Evolutionary conservation across 2,113 vertebrate species (phyloP).

Genomic region (Ariopsis seemanni): DNA sequence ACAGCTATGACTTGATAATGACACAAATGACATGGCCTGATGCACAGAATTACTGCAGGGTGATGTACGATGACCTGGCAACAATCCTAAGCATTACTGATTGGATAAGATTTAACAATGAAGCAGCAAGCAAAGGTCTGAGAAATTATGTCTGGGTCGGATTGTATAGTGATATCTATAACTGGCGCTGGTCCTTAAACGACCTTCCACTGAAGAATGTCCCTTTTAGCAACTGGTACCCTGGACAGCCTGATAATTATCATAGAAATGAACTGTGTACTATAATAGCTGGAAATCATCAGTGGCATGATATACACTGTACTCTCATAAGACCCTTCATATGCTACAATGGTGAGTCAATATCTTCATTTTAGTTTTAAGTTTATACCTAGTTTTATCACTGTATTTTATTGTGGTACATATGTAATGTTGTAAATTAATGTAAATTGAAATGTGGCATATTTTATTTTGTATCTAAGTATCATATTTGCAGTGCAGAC

Average conservation of each 20-base stretch:
- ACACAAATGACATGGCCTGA: background rate
- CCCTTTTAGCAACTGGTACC: background rate
- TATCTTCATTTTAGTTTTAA: too few species aligned
- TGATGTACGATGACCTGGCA: background rate
- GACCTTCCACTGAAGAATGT: background rate
- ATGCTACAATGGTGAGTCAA: too few species aligned
- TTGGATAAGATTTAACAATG: too few species aligned
- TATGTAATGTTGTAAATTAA: too few species aligned
- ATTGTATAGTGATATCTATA: background rate
- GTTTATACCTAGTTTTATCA: too few species aligned
- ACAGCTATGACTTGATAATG: background rate
- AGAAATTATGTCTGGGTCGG: too few species aligned
- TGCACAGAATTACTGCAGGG: background rate
- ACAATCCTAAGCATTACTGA: background rate
- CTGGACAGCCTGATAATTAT: background rate
- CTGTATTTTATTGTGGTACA: too few species aligned
- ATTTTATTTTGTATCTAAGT: too few species aligned
- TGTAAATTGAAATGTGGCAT: too few species aligned
- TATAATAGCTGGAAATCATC: accelerated
- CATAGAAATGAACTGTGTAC: background rate
- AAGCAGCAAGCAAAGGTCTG: too few species aligned
- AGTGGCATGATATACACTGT: background rate
- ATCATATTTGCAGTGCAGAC: too few species aligned
- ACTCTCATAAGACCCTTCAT: background rate
- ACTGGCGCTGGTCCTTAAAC: background rate